phyloP scores from a whole-genome alignment of 1,140 invertebrate genomes.

The Hermetia illucens region DNA sequence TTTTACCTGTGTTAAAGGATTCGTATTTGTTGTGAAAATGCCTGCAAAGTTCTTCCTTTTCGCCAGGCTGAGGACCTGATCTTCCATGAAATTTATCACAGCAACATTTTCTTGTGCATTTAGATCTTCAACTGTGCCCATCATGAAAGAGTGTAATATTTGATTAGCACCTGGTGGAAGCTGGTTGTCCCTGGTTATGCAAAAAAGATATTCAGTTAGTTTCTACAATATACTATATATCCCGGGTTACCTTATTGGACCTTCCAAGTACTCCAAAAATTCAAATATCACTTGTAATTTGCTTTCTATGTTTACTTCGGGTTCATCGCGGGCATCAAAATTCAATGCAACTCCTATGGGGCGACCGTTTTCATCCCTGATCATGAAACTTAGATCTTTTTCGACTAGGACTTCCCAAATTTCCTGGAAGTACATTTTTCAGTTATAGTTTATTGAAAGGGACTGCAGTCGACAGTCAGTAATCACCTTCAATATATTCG shows the following conservation, averaged over 20 bases:
- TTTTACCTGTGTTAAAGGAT: conserved; percentile 51
- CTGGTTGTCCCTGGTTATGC: conserved; percentile 34
- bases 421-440: conserved; percentile 21
- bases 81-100: conserved; percentile 62
- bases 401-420: conserved; percentile 49
- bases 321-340: conserved; percentile 66
- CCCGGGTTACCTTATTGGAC: conserved; percentile 42
- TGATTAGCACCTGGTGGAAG: conserved; percentile 50
- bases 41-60: conserved; percentile 48
- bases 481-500: conserved; percentile 39
- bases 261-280: conserved; percentile 62
- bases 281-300: conserved; percentile 59
- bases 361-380: conserved; percentile 30
- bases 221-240: not conserved
- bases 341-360: conserved; percentile 53
- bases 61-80: conserved; percentile 51
- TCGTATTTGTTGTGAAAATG: conserved; percentile 75
- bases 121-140: conserved; percentile 52
- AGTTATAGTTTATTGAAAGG: not conserved
- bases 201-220: conserved; percentile 1
- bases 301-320: conserved; percentile 47
- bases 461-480: no score
- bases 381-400: conserved; percentile 54
- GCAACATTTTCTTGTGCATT: conserved; percentile 57
- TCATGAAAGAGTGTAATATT: conserved; percentile 73